Conservation (phyloP, 2,888 invertebrate genomes). For the Neelides folsomi region DNA sequence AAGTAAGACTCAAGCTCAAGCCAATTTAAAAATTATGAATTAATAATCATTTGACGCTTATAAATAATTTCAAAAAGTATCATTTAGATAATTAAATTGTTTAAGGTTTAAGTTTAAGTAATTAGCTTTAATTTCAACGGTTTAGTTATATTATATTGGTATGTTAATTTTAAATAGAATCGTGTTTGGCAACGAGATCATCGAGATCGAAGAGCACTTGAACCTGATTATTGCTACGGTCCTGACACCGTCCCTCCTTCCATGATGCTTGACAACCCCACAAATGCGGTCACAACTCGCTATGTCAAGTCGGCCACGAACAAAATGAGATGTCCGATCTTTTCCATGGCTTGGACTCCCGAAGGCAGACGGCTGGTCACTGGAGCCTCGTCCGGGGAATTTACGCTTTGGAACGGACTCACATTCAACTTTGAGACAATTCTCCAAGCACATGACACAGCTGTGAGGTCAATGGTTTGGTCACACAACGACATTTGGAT, state of each 20-base stretch:
- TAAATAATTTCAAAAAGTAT: not conserved
- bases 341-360: conserved; percentile 98
- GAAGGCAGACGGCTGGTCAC: conserved; percentile 95
- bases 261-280: conserved; percentile 86
- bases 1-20: too few relatives aligned
- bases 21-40: too few relatives aligned
- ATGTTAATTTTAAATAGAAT: conserved; percentile 45
- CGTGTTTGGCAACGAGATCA: conserved; percentile 91
- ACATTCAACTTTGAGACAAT: conserved; percentile 99
- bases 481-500: conserved; percentile 99
- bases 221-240: conserved; percentile 91
- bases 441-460: conserved; percentile 98
- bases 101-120: not conserved
- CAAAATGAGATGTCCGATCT: conserved; percentile 98
- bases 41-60: not conserved
- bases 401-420: conserved; percentile 98
- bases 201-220: conserved; percentile 72
- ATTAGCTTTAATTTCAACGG: not conserved
- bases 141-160: too few relatives aligned
- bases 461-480: conserved; percentile 99
- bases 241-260: conserved; percentile 86
- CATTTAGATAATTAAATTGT: too few relatives aligned
- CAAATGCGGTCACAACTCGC: conserved; percentile 71
- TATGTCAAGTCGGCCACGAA: conserved; percentile 99
- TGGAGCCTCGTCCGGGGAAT: conserved; percentile 97